phyloP scores from a whole-genome alignment of 2,888 invertebrate genomes.

The Cantharis rustica region DNA sequence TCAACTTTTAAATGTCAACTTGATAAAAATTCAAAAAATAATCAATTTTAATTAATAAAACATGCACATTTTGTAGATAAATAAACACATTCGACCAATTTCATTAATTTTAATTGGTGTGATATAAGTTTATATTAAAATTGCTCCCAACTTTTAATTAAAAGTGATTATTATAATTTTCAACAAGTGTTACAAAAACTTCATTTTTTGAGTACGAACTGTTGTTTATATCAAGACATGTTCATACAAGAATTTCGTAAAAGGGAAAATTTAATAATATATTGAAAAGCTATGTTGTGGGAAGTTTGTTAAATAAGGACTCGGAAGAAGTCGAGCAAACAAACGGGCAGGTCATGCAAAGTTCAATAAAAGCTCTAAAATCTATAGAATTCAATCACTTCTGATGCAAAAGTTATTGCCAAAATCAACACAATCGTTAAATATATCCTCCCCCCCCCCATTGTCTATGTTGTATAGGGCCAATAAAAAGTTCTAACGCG shows the following conservation, averaged over 20 bases:
- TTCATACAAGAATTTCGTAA: too few species aligned
- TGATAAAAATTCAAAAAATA: neutral
- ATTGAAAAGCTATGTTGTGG: too few species aligned
- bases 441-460: neutral
- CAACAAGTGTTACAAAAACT: neutral
- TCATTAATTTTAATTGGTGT: neutral
- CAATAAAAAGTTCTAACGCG: neutral
- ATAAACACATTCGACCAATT: neutral
- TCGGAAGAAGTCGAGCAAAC: too few species aligned
- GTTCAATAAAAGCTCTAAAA: neutral
- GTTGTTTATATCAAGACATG: too few species aligned
- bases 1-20: neutral
- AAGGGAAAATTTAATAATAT: too few species aligned
- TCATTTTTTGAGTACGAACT: too few species aligned
- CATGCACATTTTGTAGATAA: neutral
- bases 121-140: neutral
- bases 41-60: neutral
- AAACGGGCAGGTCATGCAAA: too few species aligned
- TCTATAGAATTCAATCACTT: neutral
- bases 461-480: neutral
- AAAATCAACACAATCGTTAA: neutral
- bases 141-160: neutral
- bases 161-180: neutral
- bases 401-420: neutral
- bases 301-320: too few species aligned